Conservation (phyloP, 2,888 invertebrate species). For the Falcaria lacertinaria region DNA sequence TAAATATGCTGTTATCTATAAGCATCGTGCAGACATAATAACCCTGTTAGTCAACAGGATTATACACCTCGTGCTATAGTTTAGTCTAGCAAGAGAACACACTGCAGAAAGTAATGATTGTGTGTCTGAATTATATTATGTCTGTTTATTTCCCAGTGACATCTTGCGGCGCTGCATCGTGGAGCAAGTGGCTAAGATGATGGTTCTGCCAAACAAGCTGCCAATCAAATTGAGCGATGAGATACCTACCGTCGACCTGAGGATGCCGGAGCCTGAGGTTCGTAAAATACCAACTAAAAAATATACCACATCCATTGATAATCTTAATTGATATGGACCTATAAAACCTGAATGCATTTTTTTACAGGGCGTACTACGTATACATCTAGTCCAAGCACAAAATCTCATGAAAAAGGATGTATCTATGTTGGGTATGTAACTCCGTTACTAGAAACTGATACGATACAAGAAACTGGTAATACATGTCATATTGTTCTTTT, state of each 20-base stretch:
- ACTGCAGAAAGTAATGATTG: no score
- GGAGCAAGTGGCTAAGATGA: conserved; percentile 94
- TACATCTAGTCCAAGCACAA: conserved; percentile 96
- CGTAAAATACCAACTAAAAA: conserved; percentile 2
- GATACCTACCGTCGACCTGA: conserved; percentile 88
- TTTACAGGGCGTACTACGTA: conserved; percentile 92
- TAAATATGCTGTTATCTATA: no score
- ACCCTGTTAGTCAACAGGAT: no score
- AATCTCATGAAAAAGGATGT: conserved; percentile 98
- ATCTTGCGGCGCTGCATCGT: conserved; percentile 91
- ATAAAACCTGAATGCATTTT: no score
- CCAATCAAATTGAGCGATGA: conserved; percentile 92
- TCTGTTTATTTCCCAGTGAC: conserved; percentile 82
- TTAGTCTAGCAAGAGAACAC: no score
- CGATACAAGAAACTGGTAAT: neutral
- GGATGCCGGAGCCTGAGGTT: conserved; percentile 96
- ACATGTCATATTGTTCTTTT: conserved; percentile 25
- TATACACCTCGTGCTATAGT: no score
- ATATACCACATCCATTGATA: no score
- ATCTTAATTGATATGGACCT: no score
- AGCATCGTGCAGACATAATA: no score
- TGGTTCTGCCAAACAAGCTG: conserved; percentile 98
- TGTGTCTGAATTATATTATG: no score
- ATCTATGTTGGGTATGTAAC: conserved; percentile 86
- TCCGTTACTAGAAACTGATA: no score